phyloP scores from a whole-genome alignment of 2,113 vertebrate species.

The Hassar affinis region DNA sequence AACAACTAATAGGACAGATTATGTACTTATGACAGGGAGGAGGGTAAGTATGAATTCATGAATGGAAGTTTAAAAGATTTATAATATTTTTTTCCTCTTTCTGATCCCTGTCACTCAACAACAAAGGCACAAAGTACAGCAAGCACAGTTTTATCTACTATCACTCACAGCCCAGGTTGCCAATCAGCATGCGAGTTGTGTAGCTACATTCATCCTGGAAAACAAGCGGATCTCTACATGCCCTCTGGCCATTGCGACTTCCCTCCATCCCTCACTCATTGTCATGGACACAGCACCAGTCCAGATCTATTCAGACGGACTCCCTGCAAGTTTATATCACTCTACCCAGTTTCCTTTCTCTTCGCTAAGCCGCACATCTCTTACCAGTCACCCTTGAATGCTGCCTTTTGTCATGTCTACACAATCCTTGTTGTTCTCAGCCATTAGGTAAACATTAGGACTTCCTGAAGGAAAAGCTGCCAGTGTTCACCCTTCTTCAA shows the following conservation, averaged over 20 bases:
- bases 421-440: constrained; percentile 43
- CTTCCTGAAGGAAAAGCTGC: constrained; percentile 34
- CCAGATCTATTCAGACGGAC: constrained; percentile 47
- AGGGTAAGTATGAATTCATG: neutral
- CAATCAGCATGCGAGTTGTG: constrained; percentile 77
- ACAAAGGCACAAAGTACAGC: neutral
- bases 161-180: constrained; percentile 7
- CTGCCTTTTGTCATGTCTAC: constrained; percentile 48
- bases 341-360: constrained; percentile 31
- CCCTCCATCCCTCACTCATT: constrained; percentile 67
- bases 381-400: constrained; percentile 48
- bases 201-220: constrained; percentile 70
- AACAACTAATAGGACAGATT: neutral
- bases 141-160: constrained; percentile 16
- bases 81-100: neutral
- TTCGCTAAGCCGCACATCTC: constrained; percentile 24
- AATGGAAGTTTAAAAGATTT: neutral
- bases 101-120: neutral
- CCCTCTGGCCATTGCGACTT: constrained; percentile 72
- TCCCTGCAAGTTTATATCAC: constrained; percentile 33
- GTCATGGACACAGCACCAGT: constrained; percentile 78
- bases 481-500: neutral
- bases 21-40: neutral
- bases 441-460: constrained; percentile 37
- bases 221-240: constrained; percentile 74